phyloP scores from a whole-genome alignment of 2,797 vertebrate species.

The Ctenochaetus hawaiiensis region DNA sequence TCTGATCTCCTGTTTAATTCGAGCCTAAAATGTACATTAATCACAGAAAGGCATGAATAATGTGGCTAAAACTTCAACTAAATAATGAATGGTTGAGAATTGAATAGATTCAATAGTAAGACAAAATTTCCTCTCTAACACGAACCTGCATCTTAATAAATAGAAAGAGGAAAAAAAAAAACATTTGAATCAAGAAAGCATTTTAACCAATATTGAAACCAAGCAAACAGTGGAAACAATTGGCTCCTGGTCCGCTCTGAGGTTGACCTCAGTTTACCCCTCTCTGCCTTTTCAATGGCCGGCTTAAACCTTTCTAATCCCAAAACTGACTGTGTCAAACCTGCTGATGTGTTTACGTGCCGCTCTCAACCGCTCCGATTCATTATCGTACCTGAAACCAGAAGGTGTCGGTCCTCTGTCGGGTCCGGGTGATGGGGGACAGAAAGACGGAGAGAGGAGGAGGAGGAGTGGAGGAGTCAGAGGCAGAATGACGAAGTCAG shows the following conservation, averaged over 20 bases:
- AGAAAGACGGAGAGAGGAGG: constrained; percentile 22
- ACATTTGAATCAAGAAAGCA: constrained; percentile 3
- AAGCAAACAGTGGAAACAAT: constrained; percentile 53
- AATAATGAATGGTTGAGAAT: too few relatives aligned
- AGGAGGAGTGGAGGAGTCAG: constrained; percentile 27
- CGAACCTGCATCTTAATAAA: neutral
- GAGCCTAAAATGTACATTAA: too few relatives aligned
- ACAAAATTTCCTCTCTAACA: neutral
- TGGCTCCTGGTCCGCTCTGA: constrained; percentile 14
- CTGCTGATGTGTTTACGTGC: constrained; percentile 38
- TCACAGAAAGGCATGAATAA: too few relatives aligned
- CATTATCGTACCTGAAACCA: constrained; percentile 65
- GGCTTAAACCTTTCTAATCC: constrained; percentile 69
- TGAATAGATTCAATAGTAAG: too few relatives aligned
- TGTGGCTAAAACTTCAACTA: too few relatives aligned
- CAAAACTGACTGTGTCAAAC: constrained; percentile 57
- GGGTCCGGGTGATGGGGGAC: constrained; percentile 22
- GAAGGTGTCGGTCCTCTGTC: constrained; percentile 40
- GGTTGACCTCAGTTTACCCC: constrained; percentile 55
- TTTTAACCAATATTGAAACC: constrained; percentile 1
- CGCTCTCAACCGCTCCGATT: constrained; percentile 16
- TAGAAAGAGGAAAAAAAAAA: neutral
- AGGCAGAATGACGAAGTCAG: constrained; percentile 55
- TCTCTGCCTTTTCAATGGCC: constrained; percentile 59
- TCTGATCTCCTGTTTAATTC: too few relatives aligned